These are phyloP conservation scores for Graphium colonna DNA, from an alignment of 2,888 invertebrate species.

Conservation along the genomic window DNA sequence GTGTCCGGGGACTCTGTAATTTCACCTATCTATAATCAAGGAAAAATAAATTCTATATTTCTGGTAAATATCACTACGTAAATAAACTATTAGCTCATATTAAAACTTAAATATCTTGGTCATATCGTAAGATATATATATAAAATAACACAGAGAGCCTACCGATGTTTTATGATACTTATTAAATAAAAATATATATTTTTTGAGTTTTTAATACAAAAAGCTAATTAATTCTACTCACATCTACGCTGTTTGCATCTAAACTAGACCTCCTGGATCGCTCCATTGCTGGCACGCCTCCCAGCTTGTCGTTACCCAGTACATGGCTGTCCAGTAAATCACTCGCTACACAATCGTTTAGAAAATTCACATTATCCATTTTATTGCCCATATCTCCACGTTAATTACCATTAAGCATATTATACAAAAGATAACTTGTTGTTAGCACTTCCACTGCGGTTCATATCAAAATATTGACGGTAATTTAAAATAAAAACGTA, in stretches of 20 bases:
- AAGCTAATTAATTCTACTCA: conserved; percentile 44
- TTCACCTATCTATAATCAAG: conserved; percentile 81
- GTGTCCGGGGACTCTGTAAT: conserved; percentile 84
- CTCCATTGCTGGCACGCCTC: conserved; percentile 59
- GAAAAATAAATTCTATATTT: conserved; percentile 28
- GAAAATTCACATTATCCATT: conserved; percentile 62
- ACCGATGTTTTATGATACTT: no score
- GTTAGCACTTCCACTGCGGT: conserved; percentile 29
- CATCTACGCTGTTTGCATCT: conserved; percentile 73
- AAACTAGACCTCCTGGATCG: conserved; percentile 67
- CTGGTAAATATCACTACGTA: no score
- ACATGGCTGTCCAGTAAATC: conserved; percentile 76
- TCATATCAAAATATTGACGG: conserved; percentile 36
- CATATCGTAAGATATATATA: no score
- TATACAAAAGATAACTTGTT: conserved; percentile 56
- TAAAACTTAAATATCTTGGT: no score
- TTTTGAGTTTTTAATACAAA: no score
- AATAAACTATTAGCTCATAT: no score
- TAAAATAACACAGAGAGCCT: no score
- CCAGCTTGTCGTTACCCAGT: conserved; percentile 64
- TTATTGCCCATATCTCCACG: conserved; percentile 68
- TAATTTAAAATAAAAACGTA: conserved; percentile 35
- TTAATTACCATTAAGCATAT: conserved; percentile 61
- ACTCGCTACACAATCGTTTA: conserved; percentile 68
- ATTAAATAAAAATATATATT: not conserved